These are phyloP conservation scores for Anagyrus pseudococci DNA, from an alignment of 2,888 invertebrate genomes.

Conservation along the genomic window DNA sequence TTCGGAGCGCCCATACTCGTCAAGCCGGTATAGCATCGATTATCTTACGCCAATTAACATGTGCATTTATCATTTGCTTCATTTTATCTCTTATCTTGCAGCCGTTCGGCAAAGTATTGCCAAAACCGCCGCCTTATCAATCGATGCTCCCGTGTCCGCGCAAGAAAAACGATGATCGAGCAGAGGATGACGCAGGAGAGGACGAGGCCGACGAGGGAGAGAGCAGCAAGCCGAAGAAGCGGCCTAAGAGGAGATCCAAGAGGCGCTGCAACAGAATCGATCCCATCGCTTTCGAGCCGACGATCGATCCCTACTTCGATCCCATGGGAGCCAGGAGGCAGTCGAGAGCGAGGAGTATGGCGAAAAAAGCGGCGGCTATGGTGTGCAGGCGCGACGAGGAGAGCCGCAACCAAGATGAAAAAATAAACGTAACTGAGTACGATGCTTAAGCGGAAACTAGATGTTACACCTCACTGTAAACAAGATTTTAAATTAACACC, in stretches of 20 bases:
- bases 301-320: slow-evolving; percentile 49
- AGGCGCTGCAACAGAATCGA: slow-evolving; percentile 38
- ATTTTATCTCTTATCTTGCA: slow-evolving; percentile 18
- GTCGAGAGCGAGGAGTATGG: slow-evolving; percentile 39
- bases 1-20: slow-evolving; percentile 45
- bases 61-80: not conserved
- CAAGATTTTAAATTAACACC: not conserved
- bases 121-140: slow-evolving; percentile 42
- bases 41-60: not conserved
- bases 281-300: slow-evolving; percentile 44
- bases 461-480: not conserved
- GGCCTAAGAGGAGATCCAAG: slow-evolving; percentile 4
- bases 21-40: slow-evolving; percentile 43
- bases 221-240: slow-evolving; percentile 10
- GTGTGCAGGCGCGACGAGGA: not conserved
- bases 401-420: not conserved
- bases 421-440: not conserved
- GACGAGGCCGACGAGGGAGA: slow-evolving; percentile 26
- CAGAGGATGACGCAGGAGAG: slow-evolving; percentile 3
- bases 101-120: slow-evolving; percentile 45
- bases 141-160: slow-evolving; percentile 10
- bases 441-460: not conserved
- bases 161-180: not conserved
- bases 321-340: slow-evolving; percentile 45
- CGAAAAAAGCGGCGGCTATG: not conserved